Evolutionary conservation across 2,797 vertebrate species (phyloP), one percentile per base, ranked within the genome.

Genomic region (Crenichthys baileyi): DNA sequence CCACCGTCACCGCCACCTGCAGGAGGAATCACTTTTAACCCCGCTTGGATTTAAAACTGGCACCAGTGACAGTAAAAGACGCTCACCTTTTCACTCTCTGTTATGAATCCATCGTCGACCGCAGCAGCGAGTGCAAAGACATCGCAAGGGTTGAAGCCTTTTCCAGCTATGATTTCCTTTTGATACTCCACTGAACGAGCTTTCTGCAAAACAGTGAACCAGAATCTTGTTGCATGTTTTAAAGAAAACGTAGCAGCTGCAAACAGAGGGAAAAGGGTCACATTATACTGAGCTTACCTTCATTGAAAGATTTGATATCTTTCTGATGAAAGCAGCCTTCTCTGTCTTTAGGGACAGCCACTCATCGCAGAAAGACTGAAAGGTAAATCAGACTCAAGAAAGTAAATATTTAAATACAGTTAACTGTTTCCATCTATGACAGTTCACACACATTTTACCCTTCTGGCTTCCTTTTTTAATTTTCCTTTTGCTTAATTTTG

Each of bases 141-240:
- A 79, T 96, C 95, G 18, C 95, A 96, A 36, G 95, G 76, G 68
- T 95, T 86, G 82, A 96, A 96, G 4, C 94, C 94, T 4, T 58
- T 24, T 3, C 91, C 94, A 1, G 13, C 61, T 7, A 75, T 79
- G 78, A 31, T 71, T 72, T 92, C 90, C 75, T 90, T 93, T 44
- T 89, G 80, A 13, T 83, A 78, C 0, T 82, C 88, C 0, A 46
- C 44, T 36, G 73, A 79, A 18, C 16, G 26, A 50, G 53, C 51
- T 79, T 41, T 87, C 82, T 87, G n/a, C 44, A 41, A 4, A 46
- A 61, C 29, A 58, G 22, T 1, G 26, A 51, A 41, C 18, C 11
- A 55, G 31, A 20, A 20, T 29, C 15, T 1, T 3, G 24, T 7
- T 7, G 7, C 12, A 22, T 31, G 70, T 51, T 72, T 72, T 70